Evolutionary conservation across 2,113 vertebrate genomes (phyloP).

Genomic region (Cygnus buccinator): DNA sequence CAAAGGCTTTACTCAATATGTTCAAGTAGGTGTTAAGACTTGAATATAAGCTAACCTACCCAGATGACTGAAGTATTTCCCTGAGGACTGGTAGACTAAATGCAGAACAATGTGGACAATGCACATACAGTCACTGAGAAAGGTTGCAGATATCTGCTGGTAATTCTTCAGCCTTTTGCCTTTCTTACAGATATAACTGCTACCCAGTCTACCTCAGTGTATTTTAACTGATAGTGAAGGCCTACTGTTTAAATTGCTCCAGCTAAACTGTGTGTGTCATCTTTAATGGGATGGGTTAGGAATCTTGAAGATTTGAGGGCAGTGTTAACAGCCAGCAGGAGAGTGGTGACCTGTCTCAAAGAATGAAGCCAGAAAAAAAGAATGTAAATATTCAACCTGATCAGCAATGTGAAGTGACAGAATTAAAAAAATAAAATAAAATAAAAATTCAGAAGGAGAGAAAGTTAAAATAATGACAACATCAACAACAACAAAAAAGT

Average conservation of each 20-base stretch:
- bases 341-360: background rate
- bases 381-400: background rate
- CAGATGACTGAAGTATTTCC: background rate
- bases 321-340: background rate
- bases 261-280: background rate
- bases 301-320: background rate
- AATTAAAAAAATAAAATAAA: background rate
- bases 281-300: background rate
- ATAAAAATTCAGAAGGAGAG: background rate
- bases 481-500: background rate
- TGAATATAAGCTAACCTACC: background rate
- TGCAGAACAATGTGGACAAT: rapidly evolving
- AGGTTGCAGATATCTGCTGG: background rate
- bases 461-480: background rate
- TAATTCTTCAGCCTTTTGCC: background rate
- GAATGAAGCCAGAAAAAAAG: background rate
- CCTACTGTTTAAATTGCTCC: background rate
- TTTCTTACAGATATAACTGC: background rate
- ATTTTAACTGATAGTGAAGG: background rate
- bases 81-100: background rate
- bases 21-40: background rate
- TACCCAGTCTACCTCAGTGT: background rate
- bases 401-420: background rate
- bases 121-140: background rate
- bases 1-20: background rate